Percentiles rank a stretch among this genome's conserved stretches.
These are phyloP conservation scores for Ceratotherium simum DNA, from an alignment of 2,113 vertebrate genomes.

Conservation along the genomic window DNA sequence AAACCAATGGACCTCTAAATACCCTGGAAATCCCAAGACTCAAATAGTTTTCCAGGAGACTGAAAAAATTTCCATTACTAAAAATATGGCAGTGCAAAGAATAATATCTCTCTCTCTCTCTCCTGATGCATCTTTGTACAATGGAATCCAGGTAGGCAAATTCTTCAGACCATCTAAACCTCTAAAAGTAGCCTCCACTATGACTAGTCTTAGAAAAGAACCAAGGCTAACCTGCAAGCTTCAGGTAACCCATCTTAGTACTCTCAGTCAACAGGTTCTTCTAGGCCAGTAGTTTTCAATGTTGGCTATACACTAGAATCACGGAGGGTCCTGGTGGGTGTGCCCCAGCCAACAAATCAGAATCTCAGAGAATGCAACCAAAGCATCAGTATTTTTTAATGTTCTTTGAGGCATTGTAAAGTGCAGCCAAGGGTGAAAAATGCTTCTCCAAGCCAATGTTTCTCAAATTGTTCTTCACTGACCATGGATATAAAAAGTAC, in stretches of 20 bases:
- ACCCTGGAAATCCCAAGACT: background rate
- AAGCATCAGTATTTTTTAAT: background rate
- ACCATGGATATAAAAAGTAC: background rate
- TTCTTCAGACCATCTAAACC: background rate
- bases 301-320: background rate
- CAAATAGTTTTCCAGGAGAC: background rate
- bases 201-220: background rate
- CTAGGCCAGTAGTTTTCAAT: background rate
- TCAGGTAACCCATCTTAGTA: background rate
- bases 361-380: background rate
- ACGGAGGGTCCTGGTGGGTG: background rate
- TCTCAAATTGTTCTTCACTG: background rate
- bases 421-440: background rate
- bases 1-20: background rate
- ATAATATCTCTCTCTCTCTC: background rate
- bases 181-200: background rate
- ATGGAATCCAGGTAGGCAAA: background rate
- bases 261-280: background rate
- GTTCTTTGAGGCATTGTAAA: background rate
- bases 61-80: constrained; percentile 23
- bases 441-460: background rate
- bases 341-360: background rate
- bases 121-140: background rate
- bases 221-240: background rate
- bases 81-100: background rate